These are phyloP conservation scores for Thalpophila matura DNA, from an alignment of 2,888 invertebrate genomes.

Conservation along the genomic window DNA sequence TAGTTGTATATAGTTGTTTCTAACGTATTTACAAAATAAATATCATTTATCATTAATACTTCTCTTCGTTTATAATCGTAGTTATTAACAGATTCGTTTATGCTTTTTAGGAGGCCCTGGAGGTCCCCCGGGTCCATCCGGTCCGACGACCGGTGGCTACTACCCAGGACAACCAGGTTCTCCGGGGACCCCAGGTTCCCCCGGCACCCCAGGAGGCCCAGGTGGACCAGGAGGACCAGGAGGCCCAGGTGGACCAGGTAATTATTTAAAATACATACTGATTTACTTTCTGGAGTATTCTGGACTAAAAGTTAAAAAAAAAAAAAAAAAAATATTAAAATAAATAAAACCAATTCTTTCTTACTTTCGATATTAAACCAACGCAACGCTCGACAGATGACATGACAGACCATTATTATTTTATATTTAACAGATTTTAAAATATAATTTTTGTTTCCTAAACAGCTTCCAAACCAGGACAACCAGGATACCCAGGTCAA, in stretches of 20 bases:
- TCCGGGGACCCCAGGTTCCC: constrained; percentile 62
- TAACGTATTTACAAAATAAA: too few species aligned
- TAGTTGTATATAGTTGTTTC: too few species aligned
- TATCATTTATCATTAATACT: too few species aligned
- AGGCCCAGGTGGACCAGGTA: constrained; percentile 44
- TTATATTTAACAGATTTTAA: background rate
- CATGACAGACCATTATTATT: background rate
- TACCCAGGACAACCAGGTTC: constrained; percentile 47
- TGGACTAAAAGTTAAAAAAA: too few species aligned
- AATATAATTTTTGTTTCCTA: background rate
- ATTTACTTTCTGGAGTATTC: too few species aligned
- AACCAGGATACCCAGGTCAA: constrained; percentile 19
- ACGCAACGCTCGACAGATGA: too few species aligned
- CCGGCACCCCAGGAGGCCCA: constrained; percentile 65
- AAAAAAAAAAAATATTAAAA: too few species aligned
- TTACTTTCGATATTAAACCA: too few species aligned
- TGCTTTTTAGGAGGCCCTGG: constrained; percentile 13
- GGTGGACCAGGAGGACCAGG: constrained; percentile 59
- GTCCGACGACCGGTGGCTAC: background rate
- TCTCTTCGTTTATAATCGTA: background rate
- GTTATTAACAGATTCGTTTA: too few species aligned
- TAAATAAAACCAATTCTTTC: too few species aligned
- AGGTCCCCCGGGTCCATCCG: constrained; percentile 4
- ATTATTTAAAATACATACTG: background rate
- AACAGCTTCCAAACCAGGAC: constrained; percentile 23